Base-by-base conservation (phyloP, 2,797 vertebrate genomes). In the Falco novaeseelandiae region DNA sequence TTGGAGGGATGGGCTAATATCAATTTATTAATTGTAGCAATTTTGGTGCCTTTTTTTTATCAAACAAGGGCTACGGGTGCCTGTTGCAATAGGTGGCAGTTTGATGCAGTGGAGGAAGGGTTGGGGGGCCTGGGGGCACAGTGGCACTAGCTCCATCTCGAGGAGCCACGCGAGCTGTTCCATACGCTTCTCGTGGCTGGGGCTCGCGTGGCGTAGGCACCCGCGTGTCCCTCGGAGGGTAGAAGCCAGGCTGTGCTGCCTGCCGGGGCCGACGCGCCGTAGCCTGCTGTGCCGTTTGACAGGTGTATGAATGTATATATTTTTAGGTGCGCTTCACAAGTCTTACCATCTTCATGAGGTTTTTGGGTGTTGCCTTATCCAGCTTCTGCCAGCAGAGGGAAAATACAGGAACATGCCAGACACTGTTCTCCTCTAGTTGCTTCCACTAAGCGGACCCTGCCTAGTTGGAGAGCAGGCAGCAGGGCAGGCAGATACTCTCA, bases 371-470 rank as follows among this genome's bases (percentile, higher is more conserved):
- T 91, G 91, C 82, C 95, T 93, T 87, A 95, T 96, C 96, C 91
- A 71, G 84, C 72, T 94, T 79, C 91, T 90, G 94, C 96, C 83
- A 89, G 97, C 97, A 96, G 90, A 97, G 96, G 90, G 97, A 95
- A 98, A 79, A 51, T 61, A 44, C 73, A 74, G 18, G 36, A 48
- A 63, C 14, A 69, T 81, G 55, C 93, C 83, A 57, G 70, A 42
- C 0, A 26, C 86, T 44, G 38, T 49, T 61, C 51, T 55, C 77
- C 92, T 87, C 25, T 74, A 11, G 87, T 90, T 58, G 46, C 87
- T 96, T 36, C 76, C 59, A 22, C 73, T 29, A 38, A 20, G 66
- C 40, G 93, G 80, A 61, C 6, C 51, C 54, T 6, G 89, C 85
- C 76, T 18, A 8, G 74, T 83, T 21, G 62, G 34, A 69, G 96